Evolutionary conservation across 2,797 vertebrate genomes (phyloP), one percentile per base, ranked within the genome.

Genomic region (Chromobotia macracanthus): DNA sequence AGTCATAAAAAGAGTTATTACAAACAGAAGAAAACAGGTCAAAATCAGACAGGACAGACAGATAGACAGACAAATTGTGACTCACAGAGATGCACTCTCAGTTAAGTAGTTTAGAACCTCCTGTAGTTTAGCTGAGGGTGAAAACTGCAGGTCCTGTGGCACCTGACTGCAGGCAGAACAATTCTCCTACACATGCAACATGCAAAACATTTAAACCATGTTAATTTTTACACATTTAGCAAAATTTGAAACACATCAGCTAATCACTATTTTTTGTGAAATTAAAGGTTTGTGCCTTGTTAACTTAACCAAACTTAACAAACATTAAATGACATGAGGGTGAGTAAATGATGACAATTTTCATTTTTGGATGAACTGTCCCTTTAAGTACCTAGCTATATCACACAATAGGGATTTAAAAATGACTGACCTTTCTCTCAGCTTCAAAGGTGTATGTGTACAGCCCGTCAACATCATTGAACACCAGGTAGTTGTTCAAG

Each of bases 401-500:
- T 4, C 13, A 13, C 23, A 31, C 5, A 8, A 5, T 16, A 61
- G 4, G 16, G 60, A 18, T 11, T 66, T 50, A 12, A 35, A 16
- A 35, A 21, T 50, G 67, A 94, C 94, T 77, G 81, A 98, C 96
- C 95, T 96, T 97, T 80, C 94, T 93, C 87, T 97, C 96, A 66
- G 95, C 95, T 90, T 97, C 96, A 92, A 97, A 98, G 0, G 93
- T 95, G 84, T 96, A 95, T 0, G 95, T 97, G 86, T 97, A 96
- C 8, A 98, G 90, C 76, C 96, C 95, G 46, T 97, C 96, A 9
- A 94, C 95, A 66, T 97, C 95, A 87, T 96, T 97, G 84, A 97
- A 97, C 35, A 97, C 94, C 93, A 97, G 91, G 87, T 97, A 97
- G 89, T 97, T 98, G 89, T 95, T 97, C 69, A 97, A 92, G 84